Base-by-base conservation (phyloP, 1,140 invertebrate species). In the Drosophila bipectinata region DNA sequence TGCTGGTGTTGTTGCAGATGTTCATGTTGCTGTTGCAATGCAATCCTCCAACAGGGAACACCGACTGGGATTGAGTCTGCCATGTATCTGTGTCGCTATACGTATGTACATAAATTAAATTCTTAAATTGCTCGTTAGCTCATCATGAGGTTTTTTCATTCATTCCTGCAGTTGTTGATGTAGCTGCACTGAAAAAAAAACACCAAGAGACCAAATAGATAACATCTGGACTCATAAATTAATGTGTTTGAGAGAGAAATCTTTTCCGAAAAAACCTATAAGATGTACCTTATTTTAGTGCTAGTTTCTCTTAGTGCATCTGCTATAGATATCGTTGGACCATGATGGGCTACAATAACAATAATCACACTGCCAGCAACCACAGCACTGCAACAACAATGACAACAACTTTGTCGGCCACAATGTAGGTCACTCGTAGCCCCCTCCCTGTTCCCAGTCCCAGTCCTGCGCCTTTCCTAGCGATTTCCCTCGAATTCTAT, bases 101-200 rank as follows among this genome's bases (percentile, higher is more conserved):
- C 77, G 53, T 81, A 41, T 57, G 41, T 66, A 79, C 68, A 80
- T 84, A 84, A 84, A 84, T 84, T 85, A 84, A 84, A 85, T 84
- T 84, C 81, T 80, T 84, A 85, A 84, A 84, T 84, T 84, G 81
- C 81, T 84, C 81, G 81, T 84, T 84, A 84, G 81, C 81, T 74
- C 81, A 84, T 84, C 81, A 84, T 84, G 81, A 85, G 67, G 59
- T 84, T 81, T 71, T 54, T 69, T 73, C 48, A 58, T 66, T 72
- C 78, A 81, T 76, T 81, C 77, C 76, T 76, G 54, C 75, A 80
- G 74, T 77, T 67, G 51, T n/a, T 30, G 53, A 26, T 32, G 64
- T 58, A 55, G 55, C 61, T 60, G 55, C 44, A 47, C 44, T 47
- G 44, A 12, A 18, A 18, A 18, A 18, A 47, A 47, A 44, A n/a